These are phyloP conservation scores for Fringilla coelebs DNA, from an alignment of 2,797 vertebrate genomes.

Conservation along the genomic window DNA sequence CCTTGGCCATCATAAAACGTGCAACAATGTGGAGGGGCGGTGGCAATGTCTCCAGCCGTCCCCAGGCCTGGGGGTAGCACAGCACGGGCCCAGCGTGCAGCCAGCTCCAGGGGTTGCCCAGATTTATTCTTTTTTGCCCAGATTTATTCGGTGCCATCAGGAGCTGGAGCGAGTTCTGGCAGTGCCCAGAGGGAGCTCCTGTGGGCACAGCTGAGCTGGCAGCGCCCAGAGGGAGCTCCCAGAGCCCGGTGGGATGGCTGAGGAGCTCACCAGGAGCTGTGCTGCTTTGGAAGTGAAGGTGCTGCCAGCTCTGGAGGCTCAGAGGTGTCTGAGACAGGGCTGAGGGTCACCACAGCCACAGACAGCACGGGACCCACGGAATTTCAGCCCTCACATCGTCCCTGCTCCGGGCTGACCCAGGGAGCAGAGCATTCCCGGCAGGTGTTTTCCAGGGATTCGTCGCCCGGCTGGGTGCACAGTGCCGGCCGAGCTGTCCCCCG, in stretches of 20 bases:
- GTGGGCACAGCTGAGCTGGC: too few relatives aligned
- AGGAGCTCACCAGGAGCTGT: background rate
- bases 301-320: background rate
- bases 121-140: background rate
- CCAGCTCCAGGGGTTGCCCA: background rate
- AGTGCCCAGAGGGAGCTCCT: too few relatives aligned
- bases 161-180: background rate
- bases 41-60: fast-evolving
- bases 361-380: fast-evolving
- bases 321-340: background rate
- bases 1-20: background rate
- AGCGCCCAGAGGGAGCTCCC: background rate
- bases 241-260: fast-evolving
- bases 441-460: background rate
- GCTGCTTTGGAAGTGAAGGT: background rate
- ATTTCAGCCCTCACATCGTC: fast-evolving
- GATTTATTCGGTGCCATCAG: background rate
- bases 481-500: fast-evolving
- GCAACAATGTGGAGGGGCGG: too few relatives aligned
- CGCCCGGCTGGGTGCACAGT: background rate
- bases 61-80: too few relatives aligned
- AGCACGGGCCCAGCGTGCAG: fast-evolving
- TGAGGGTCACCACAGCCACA: background rate
- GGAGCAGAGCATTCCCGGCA: background rate
- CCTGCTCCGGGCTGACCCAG: background rate